These are phyloP conservation scores for Hoplodrina ambigua DNA, from an alignment of 2,888 invertebrate genomes.

Conservation along the genomic window DNA sequence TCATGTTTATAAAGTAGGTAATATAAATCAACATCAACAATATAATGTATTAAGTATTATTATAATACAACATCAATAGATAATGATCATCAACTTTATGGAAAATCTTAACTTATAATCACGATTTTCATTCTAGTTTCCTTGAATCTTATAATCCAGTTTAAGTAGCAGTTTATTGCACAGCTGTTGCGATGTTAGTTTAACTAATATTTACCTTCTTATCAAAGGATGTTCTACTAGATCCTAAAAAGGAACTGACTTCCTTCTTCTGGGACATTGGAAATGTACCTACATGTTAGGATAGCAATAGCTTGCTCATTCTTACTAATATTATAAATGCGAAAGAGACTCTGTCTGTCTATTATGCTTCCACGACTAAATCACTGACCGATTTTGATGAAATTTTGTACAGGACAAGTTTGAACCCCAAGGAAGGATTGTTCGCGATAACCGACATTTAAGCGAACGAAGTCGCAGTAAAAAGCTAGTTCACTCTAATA, in stretches of 20 bases:
- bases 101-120: conserved; percentile 27
- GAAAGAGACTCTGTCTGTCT: no score
- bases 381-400: no score
- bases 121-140: conserved; percentile 29
- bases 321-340: no score
- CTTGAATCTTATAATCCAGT: conserved; percentile 17
- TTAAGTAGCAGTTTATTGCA: conserved; percentile 7
- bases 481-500: no score
- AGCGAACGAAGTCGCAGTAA: no score
- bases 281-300: no score
- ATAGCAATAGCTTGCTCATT: no score
- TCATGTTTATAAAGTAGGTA: background rate
- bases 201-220: conserved; percentile 29
- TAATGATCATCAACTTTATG: background rate
- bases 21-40: background rate
- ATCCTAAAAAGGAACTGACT: background rate
- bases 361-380: no score
- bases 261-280: background rate
- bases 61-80: background rate
- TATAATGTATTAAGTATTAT: background rate
- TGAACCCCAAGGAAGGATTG: no score
- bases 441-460: no score
- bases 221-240: background rate
- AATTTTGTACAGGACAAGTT: no score
- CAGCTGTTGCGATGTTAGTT: conserved; percentile 7